Percentiles rank a stretch among this genome's conserved stretches.
Conservation (phyloP, 37 sponge, comb jelly and placozoan species). For the Amphimedon queenslandica region DNA sequence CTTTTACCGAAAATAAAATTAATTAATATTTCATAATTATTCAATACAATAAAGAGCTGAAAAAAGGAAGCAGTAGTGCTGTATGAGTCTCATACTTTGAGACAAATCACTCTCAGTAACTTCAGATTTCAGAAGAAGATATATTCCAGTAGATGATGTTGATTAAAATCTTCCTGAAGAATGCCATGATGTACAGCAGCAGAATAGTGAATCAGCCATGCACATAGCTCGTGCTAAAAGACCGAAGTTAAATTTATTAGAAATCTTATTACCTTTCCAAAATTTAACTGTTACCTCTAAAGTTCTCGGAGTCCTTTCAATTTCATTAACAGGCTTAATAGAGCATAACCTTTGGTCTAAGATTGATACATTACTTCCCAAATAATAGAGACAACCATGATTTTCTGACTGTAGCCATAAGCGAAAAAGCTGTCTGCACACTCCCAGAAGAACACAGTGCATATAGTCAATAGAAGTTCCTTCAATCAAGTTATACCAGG, state of each 20-base stretch:
- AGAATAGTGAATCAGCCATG: conserved; percentile 34
- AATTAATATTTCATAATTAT: neutral
- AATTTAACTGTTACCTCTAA: conserved; percentile 28
- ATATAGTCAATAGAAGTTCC: conserved; percentile 24
- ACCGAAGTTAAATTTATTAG: neutral
- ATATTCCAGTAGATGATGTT: conserved; percentile 39
- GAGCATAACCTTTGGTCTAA: conserved; percentile 13
- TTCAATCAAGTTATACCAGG: conserved; percentile 27
- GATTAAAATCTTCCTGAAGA: conserved; percentile 19
- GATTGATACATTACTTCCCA: neutral
- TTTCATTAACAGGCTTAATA: conserved; percentile 32
- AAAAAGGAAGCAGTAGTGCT: conserved; percentile 33
- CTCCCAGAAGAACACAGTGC: conserved; percentile 45
- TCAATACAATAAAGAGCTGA: conserved; percentile 21
- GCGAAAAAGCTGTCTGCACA: conserved; percentile 19
- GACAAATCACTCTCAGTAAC: conserved; percentile 16
- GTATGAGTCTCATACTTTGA: conserved; percentile 3
- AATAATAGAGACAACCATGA: conserved; percentile 22
- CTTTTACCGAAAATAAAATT: conserved; percentile 13
- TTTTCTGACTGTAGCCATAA: conserved; percentile 28
- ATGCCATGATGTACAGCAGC: conserved; percentile 18
- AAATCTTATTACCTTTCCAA: conserved; percentile 38
- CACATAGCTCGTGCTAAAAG: conserved; percentile 25
- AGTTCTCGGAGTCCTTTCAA: conserved; percentile 27
- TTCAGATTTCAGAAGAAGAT: conserved; percentile 19